phyloP scores from a whole-genome alignment of 2,888 invertebrate species.

The Ecliptopera silaceata region DNA sequence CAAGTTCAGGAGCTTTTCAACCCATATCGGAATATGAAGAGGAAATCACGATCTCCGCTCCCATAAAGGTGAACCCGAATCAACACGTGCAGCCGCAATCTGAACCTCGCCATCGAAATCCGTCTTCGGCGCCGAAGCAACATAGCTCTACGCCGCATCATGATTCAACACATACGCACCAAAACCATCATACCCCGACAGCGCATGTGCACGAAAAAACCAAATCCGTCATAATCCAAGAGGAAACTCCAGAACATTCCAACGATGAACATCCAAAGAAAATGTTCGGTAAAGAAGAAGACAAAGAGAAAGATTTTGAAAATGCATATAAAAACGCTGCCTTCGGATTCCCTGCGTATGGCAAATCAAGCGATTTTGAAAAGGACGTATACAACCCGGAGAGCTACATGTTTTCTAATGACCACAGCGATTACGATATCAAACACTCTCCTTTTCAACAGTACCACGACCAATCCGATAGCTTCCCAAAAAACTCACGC shows the following conservation, averaged over 20 bases:
- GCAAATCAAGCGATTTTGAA: slow-evolving; percentile 54
- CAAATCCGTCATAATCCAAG: slow-evolving; percentile 63
- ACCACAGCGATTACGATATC: slow-evolving; percentile 53
- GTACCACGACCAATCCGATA: slow-evolving; percentile 65
- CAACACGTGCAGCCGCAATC: slow-evolving; percentile 51
- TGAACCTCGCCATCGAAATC: slow-evolving; percentile 34
- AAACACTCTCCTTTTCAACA: slow-evolving; percentile 64
- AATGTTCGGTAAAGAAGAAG: slow-evolving; percentile 62
- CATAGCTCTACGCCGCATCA: slow-evolving; percentile 28
- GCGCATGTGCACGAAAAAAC: slow-evolving; percentile 63
- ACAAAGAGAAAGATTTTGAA: slow-evolving; percentile 75
- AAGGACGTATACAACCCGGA: slow-evolving; percentile 67
- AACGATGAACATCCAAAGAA: slow-evolving; percentile 60
- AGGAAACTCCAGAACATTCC: slow-evolving; percentile 59
- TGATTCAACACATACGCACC: slow-evolving; percentile 27
- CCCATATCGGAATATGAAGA: slow-evolving; percentile 62
- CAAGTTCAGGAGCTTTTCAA: slow-evolving; percentile 40
- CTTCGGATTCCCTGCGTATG: slow-evolving; percentile 69
- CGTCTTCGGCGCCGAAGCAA: slow-evolving; percentile 33
- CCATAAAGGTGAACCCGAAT: slow-evolving; percentile 59
- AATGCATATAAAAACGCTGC: slow-evolving; percentile 73
- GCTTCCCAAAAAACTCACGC: slow-evolving; percentile 62
- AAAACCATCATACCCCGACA: slow-evolving; percentile 40
- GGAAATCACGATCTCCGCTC: slow-evolving; percentile 54
- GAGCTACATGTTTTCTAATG: slow-evolving; percentile 56